phyloP scores from a whole-genome alignment of 2,888 invertebrate species.

The Schrankia costaestrigalis region DNA sequence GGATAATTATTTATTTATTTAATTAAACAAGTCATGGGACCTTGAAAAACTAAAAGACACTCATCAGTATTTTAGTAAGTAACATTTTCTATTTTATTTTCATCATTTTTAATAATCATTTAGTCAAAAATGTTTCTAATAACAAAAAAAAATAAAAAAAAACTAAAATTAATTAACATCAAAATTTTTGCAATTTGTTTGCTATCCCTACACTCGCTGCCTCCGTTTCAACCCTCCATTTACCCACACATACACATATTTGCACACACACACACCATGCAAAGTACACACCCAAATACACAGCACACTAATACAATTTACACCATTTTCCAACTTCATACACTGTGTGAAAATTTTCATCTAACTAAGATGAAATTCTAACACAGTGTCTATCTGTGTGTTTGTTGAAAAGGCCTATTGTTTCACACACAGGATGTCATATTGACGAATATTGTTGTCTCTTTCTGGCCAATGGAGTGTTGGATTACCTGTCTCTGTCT shows the following conservation, averaged over 20 bases:
- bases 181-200: conserved; percentile 22
- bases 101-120: too few species aligned
- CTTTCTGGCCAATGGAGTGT: conserved; percentile 24
- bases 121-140: too few species aligned
- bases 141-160: too few species aligned
- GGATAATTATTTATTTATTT: too few species aligned
- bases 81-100: too few species aligned
- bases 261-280: conserved; percentile 20
- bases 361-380: conserved; percentile 15
- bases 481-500: conserved; percentile 22
- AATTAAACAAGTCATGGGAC: too few species aligned
- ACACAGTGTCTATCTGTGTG: conserved; percentile 31
- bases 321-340: conserved; percentile 33
- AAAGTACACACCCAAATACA: conserved; percentile 19
- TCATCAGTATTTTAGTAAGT: too few species aligned
- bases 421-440: conserved; percentile 38
- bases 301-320: conserved; percentile 27
- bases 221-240: conserved; percentile 66
- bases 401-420: conserved; percentile 28
- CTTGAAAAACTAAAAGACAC: too few species aligned
- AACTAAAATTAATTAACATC: background rate
- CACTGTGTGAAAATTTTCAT: conserved; percentile 39
- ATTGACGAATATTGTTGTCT: conserved; percentile 37
- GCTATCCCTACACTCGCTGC: conserved; percentile 49
- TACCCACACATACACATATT: conserved; percentile 33